phyloP scores from a whole-genome alignment of 1,140 invertebrate species.

The Dreissena rostriformis region DNA sequence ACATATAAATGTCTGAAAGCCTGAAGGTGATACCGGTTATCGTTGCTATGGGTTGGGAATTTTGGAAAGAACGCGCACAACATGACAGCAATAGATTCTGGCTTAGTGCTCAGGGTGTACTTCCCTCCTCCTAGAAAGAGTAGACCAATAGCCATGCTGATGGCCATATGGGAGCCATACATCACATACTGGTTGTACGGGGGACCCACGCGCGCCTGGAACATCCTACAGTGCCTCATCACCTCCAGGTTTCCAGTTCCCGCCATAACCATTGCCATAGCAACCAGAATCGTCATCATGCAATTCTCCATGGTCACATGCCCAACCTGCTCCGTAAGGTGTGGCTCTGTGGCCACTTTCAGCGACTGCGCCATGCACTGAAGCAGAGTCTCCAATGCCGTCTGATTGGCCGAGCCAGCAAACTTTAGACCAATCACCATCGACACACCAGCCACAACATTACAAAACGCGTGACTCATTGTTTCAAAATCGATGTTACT shows the following conservation, averaged over 20 bases:
- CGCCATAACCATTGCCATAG: constrained; percentile 93
- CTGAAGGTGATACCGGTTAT: constrained; percentile 98
- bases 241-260: constrained; percentile 95
- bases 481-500: constrained; percentile 94
- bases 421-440: constrained; percentile 96
- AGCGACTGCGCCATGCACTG: constrained; percentile 84
- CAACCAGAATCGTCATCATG: constrained; percentile 91
- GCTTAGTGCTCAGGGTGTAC: constrained; percentile 92
- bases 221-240: constrained; percentile 91
- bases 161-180: constrained; percentile 96
- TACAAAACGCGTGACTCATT: constrained; percentile 97
- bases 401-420: constrained; percentile 93
- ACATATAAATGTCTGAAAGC: constrained; percentile 98
- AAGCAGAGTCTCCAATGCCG: constrained; percentile 84
- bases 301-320: constrained; percentile 95
- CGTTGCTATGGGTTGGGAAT: constrained; percentile 97
- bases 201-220: constrained; percentile 86
- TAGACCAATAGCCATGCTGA: constrained; percentile 95
- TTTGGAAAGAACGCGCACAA: constrained; percentile 97
- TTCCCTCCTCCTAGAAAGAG: constrained; percentile 95
- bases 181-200: constrained; percentile 85
- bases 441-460: constrained; percentile 96
- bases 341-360: constrained; percentile 85
- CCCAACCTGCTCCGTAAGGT: constrained; percentile 91
- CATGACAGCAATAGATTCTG: constrained; percentile 92